Base-by-base conservation (phyloP, 1,140 invertebrate genomes). In the Periplaneta americana region DNA sequence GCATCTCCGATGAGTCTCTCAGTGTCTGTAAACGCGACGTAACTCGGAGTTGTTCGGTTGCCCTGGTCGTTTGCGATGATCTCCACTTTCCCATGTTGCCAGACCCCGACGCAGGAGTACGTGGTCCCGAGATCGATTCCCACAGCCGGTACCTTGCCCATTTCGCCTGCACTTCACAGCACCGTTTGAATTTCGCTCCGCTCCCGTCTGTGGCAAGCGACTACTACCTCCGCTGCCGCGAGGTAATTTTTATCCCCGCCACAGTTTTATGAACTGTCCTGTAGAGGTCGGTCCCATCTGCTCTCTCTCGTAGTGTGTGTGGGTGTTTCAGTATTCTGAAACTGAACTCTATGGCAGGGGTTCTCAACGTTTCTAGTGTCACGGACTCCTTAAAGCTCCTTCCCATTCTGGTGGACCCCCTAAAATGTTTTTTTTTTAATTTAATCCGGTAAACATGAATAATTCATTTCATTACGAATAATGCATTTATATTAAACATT, bases 1-100 rank as follows among this genome's bases (percentile, higher is more conserved):
- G 93, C 91, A 87, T 98, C 96, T 31, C 97, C 96, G 82, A 98
- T 95, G 17, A 98, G 88, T 35, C 97, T 88, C 86, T 98, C 96
- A 0, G 94, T 93, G 76, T 97, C 96, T 2, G 93, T 97, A 88
- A 98, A 98, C 6, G 96, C 96, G 18, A 98, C 96, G 87, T 96
- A 98, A 80, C 94, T 95, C 5, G 96, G 96, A 28, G 96, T 97
- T 22, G 96, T 97, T 81, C 96, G 90, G 87, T 98, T 97, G 57
- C 97, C 97, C 87, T 97, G 96, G 84, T 98, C 96, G 85, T 98
- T 98, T 66, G 96, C 95, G 78, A 98, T 97, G 84, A 98, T 97
- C 86, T 97, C 96, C 11, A 97, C 96, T 86, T 96, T 95, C 37
- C 96, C 95, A 86, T 97, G 91, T 85, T 94, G 92, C 86, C 94